phyloP scores from a whole-genome alignment of 2,113 vertebrate genomes.

The Ailurus styani region DNA sequence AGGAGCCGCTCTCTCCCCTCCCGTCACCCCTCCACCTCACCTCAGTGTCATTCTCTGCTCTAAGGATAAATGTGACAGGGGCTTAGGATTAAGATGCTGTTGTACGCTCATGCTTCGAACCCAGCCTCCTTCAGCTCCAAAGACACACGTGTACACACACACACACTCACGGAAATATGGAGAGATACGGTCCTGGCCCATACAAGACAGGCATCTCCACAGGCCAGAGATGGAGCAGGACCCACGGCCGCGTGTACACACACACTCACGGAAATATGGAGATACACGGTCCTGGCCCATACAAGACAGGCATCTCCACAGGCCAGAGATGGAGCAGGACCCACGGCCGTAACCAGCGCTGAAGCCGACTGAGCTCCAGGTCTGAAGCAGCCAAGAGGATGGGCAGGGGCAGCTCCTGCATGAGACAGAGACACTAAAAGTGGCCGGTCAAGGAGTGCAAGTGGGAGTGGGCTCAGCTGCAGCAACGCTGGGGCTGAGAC shows the following conservation, averaged over 20 bases:
- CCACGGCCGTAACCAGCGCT: not conserved
- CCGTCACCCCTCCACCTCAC: too few species aligned
- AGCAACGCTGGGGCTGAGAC: not conserved
- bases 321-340: not conserved
- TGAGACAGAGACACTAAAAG: not conserved
- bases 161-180: not conserved
- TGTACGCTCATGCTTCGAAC: not conserved
- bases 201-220: not conserved
- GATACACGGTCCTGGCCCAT: not conserved
- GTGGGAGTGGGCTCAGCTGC: not conserved
- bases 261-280: not conserved
- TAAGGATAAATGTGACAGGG: not conserved
- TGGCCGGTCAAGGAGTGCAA: rapidly evolving
- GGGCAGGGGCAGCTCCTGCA: not conserved
- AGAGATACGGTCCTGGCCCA: not conserved
- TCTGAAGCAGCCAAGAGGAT: not conserved
- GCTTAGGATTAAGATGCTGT: not conserved
- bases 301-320: not conserved
- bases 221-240: not conserved
- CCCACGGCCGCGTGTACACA: too few species aligned
- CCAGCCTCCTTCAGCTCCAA: not conserved
- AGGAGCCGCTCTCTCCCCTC: not conserved
- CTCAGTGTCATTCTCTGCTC: not conserved
- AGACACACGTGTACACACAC: not conserved
- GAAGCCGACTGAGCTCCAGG: rapidly evolving